These are phyloP conservation scores for Ictalurus furcatus DNA, from an alignment of 2,113 vertebrate species.

Conservation along the genomic window DNA sequence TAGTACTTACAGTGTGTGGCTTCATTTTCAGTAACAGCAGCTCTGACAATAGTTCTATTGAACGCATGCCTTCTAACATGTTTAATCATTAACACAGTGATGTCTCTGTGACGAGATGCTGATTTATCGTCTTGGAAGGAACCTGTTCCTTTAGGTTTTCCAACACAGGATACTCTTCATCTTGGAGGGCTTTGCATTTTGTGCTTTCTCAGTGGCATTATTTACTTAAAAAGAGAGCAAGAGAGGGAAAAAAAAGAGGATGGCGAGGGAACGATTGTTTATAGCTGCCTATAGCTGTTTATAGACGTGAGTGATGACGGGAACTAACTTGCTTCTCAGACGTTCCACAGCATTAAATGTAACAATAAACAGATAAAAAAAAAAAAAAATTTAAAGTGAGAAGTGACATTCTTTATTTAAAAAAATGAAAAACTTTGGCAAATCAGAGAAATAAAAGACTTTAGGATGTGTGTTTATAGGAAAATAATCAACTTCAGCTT, in stretches of 20 bases:
- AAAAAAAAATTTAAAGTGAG: background rate
- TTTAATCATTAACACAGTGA: too few relatives aligned
- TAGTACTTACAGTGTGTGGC: background rate
- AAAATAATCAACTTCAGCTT: background rate
- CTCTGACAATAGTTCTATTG: background rate
- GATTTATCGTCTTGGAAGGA: background rate
- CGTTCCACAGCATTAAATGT: background rate
- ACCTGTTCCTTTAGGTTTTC: background rate
- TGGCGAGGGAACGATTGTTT: background rate
- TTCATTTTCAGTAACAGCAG: background rate
- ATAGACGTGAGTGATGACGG: background rate
- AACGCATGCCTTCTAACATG: too few relatives aligned
- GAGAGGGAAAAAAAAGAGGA: background rate
- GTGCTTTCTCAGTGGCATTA: background rate
- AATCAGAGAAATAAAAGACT: too few relatives aligned
- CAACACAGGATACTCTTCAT: background rate
- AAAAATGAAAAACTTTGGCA: background rate
- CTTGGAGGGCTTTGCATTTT: background rate
- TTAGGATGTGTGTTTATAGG: background rate
- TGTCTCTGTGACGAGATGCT: too few relatives aligned
- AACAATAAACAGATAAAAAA: background rate
- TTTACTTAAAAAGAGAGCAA: background rate
- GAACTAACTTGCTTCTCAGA: background rate
- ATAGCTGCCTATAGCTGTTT: background rate
- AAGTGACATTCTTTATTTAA: background rate